A percentile compares a stretch with the other conserved stretches of the same genome.
Evolutionary conservation across 1,140 invertebrate genomes (phyloP).

Genomic region (Babylonia areolata): DNA sequence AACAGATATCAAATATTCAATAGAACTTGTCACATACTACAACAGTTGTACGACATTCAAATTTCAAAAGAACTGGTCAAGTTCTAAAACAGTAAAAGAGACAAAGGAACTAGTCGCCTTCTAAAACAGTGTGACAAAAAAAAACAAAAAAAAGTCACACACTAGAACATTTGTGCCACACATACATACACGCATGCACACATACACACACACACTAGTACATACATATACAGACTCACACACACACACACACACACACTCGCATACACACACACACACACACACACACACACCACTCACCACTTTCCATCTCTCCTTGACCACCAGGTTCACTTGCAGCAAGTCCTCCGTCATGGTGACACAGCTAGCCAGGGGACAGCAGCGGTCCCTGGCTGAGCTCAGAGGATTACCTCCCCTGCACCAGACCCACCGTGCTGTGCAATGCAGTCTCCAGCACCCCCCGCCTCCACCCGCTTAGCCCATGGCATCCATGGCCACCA

Average conservation of each 20-base stretch:
- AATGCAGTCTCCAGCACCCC: background rate
- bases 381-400: background rate
- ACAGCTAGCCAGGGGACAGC: background rate
- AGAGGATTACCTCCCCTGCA: background rate
- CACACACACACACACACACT: background rate
- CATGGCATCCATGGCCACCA: background rate
- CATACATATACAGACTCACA: background rate
- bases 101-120: too few relatives aligned
- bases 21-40: too few relatives aligned
- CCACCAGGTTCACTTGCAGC: conserved; percentile 95
- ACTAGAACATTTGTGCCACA: background rate
- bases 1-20: too few relatives aligned
- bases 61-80: too few relatives aligned
- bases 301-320: conserved; percentile 99
- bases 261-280: too few relatives aligned
- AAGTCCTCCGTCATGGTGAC: conserved; percentile 85
- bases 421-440: background rate
- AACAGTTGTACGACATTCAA: too few relatives aligned
- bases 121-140: too few relatives aligned
- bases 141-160: too few relatives aligned
- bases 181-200: background rate
- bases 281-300: conserved; percentile 78
- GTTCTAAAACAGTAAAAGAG: too few relatives aligned
- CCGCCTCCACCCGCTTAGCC: background rate
- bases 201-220: background rate